Evolutionary conservation across 92 coral and sea anemone species (phyloP).

Genomic region (Porites lobata): DNA sequence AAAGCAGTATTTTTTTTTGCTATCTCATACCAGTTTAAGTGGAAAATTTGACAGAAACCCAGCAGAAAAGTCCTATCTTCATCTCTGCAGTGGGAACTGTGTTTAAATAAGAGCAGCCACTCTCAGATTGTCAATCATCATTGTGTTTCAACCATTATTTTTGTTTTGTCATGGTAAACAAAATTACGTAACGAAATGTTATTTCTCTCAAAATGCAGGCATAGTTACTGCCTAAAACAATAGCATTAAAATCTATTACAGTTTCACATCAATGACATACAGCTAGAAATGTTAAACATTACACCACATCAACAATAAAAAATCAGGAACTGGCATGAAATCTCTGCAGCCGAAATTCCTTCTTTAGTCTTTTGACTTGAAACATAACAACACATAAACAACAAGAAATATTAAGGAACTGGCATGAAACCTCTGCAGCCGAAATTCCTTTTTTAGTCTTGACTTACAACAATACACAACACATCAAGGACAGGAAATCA

Average conservation of each 20-base stretch:
- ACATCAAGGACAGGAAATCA: neutral
- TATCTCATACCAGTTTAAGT: constrained; percentile 8
- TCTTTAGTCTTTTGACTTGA: neutral
- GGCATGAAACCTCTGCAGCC: constrained; percentile 9
- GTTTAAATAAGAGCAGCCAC: constrained; percentile 33
- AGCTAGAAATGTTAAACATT: too few relatives aligned
- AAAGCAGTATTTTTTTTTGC: neutral
- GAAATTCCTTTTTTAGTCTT: neutral
- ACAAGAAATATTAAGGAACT: neutral
- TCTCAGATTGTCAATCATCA: neutral
- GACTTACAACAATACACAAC: neutral
- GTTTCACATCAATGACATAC: neutral
- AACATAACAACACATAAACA: neutral
- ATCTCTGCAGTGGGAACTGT: neutral
- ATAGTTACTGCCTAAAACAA: neutral
- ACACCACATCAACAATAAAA: too few relatives aligned
- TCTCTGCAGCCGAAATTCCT: constrained; percentile 22
- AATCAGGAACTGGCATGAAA: constrained; percentile 20
- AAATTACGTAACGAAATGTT: neutral
- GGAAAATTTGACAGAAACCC: constrained; percentile 10
- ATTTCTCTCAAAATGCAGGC: neutral
- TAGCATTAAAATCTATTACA: neutral
- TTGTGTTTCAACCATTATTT: neutral
- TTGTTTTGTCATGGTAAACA: constrained; percentile 22
- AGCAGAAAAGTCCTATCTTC: constrained; percentile 17